phyloP scores from a whole-genome alignment of 2,797 vertebrate species.

The Uromys caudimaculatus region DNA sequence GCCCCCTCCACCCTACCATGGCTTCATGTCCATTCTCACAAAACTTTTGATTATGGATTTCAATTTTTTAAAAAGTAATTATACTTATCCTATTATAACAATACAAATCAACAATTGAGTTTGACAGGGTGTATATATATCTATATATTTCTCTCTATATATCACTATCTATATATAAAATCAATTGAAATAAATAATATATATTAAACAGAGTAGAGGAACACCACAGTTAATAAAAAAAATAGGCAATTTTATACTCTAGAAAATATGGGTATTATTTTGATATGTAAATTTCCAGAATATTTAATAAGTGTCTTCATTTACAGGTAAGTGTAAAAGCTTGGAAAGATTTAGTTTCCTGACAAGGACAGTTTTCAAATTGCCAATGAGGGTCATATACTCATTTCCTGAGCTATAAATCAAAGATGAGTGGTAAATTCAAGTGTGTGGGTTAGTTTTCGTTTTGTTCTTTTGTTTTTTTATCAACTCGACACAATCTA shows the following conservation, averaged over 20 bases:
- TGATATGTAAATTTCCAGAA: neutral
- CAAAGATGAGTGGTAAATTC: neutral
- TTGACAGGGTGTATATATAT: neutral
- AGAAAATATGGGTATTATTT: neutral
- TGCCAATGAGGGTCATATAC: neutral
- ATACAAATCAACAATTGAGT: neutral
- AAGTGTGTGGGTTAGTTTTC: neutral
- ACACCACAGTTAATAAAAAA: neutral
- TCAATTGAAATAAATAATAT: neutral
- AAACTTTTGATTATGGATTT: neutral
- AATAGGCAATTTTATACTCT: neutral
- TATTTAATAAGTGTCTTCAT: neutral
- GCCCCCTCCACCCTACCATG: neutral
- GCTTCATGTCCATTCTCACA: neutral
- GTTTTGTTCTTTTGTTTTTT: neutral
- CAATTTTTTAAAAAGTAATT: neutral
- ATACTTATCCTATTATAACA: neutral
- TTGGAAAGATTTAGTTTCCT: neutral
- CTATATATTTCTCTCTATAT: too few species aligned
- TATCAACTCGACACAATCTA: neutral
- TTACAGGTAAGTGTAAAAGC: neutral
- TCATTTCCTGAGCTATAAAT: neutral
- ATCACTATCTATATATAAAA: too few species aligned
- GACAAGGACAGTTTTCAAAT: conserved; percentile 50
- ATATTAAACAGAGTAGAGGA: neutral